Conservation (phyloP, 2,797 vertebrate genomes). For the Diceros bicornis region DNA sequence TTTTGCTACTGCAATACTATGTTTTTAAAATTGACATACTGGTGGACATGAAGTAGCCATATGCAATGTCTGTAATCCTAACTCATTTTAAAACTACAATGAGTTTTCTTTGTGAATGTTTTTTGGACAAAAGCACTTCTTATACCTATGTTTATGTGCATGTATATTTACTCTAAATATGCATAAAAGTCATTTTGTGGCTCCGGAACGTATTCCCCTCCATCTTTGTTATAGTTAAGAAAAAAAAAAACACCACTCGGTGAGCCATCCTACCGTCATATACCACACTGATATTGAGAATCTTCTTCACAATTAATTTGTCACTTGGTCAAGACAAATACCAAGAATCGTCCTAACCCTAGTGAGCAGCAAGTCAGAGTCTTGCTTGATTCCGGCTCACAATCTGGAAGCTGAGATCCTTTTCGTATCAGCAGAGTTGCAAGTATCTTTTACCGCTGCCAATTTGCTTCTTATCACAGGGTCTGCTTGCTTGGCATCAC, state of each 20-base stretch:
- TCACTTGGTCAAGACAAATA: slow-evolving; percentile 65
- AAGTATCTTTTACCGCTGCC: slow-evolving; percentile 65
- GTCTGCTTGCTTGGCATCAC: slow-evolving; percentile 87
- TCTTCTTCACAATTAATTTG: slow-evolving; percentile 60
- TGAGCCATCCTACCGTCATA: slow-evolving; percentile 65
- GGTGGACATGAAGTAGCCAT: not conserved
- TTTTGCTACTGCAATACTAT: slow-evolving; percentile 34
- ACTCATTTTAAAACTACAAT: slow-evolving; percentile 50
- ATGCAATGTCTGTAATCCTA: slow-evolving; percentile 11
- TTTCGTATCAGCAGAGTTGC: slow-evolving; percentile 62
- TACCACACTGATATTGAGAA: slow-evolving; percentile 50
- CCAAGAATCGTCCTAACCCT: slow-evolving; percentile 63
- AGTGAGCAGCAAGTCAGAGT: slow-evolving; percentile 67
- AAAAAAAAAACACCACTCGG: slow-evolving; percentile 13
- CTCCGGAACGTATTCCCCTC: not conserved
- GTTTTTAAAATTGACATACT: slow-evolving; percentile 29
- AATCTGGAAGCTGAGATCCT: slow-evolving; percentile 42
- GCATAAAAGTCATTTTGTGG: not conserved
- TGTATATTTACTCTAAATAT: not conserved
- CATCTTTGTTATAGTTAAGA: not conserved
- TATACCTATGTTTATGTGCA: not conserved
- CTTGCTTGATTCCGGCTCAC: slow-evolving; percentile 37
- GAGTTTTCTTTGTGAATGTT: slow-evolving; percentile 1
- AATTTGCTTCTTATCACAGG: slow-evolving; percentile 48
- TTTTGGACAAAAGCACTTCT: slow-evolving; percentile 1